Conservation (phyloP, 2,888 invertebrate genomes). For the Ethmia dodecea region DNA sequence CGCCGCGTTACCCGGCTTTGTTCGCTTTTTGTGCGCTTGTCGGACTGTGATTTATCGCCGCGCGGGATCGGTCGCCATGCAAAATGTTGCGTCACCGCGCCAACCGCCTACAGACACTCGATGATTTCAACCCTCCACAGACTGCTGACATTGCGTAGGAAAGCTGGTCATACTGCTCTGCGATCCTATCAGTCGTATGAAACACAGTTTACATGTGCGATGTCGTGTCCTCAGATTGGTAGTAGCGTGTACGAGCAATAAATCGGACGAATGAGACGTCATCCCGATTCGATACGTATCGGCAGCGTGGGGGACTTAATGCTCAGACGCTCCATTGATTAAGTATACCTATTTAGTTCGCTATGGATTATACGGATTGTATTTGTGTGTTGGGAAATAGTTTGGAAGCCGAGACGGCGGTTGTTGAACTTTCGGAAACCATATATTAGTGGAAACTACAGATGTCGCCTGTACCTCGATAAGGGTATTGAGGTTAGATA, state of each 20-base stretch:
- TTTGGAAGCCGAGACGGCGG: not conserved
- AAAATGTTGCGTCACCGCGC: slow-evolving; percentile 69
- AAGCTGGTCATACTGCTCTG: not conserved
- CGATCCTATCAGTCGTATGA: not conserved
- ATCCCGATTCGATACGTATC: slow-evolving; percentile 68
- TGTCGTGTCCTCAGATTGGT: not conserved
- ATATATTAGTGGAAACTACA: too few species aligned
- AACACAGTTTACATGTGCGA: not conserved
- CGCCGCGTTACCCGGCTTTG: slow-evolving; percentile 73
- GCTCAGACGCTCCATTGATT: slow-evolving; percentile 60
- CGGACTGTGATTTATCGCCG: slow-evolving; percentile 58
- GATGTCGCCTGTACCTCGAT: not conserved
- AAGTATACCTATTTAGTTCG: slow-evolving; percentile 61
- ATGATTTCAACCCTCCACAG: slow-evolving; percentile 29
- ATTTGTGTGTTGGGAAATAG: slow-evolving; percentile 3
- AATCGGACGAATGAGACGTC: slow-evolving; percentile 73
- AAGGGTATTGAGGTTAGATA: not conserved
- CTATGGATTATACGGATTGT: slow-evolving; percentile 37
- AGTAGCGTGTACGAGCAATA: slow-evolving; percentile 46
- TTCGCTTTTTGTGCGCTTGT: slow-evolving; percentile 70
- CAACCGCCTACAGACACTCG: slow-evolving; percentile 27
- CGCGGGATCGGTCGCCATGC: slow-evolving; percentile 58
- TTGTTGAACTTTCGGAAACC: not conserved
- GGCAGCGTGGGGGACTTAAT: slow-evolving; percentile 55
- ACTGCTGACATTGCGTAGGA: slow-evolving; percentile 12